Conservation (phyloP, 2,888 invertebrate genomes). For the Balanococcus diminutus region DNA sequence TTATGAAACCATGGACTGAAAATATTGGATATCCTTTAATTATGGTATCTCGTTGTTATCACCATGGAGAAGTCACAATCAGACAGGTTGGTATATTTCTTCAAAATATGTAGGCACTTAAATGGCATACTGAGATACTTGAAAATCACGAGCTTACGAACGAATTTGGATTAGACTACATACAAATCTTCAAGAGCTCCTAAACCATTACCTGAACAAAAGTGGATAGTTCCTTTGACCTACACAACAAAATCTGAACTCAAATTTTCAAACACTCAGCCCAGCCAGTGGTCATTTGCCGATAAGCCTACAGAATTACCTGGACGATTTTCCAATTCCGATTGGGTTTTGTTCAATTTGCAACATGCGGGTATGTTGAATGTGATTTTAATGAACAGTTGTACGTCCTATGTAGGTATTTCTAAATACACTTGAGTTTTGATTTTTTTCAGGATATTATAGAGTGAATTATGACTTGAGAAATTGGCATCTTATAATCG, state of each 20-base stretch:
- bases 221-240: conserved; percentile 70
- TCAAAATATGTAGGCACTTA: too few relatives aligned
- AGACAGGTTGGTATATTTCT: not conserved
- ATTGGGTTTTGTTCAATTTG: conserved; percentile 70
- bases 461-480: conserved; percentile 74
- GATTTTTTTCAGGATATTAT: conserved; percentile 64
- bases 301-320: not conserved
- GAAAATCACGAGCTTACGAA: too few relatives aligned
- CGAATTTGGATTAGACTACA: not conserved
- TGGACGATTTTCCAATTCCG: not conserved
- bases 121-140: too few relatives aligned
- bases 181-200: not conserved
- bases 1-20: conserved; percentile 76
- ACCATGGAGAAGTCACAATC: not conserved
- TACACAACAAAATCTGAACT: conserved; percentile 61
- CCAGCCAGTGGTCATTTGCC: conserved; percentile 56
- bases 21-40: conserved; percentile 75
- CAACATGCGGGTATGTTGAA: conserved; percentile 65
- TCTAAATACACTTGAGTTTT: too few relatives aligned
- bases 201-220: not conserved
- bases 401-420: too few relatives aligned
- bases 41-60: conserved; percentile 64
- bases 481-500: conserved; percentile 73
- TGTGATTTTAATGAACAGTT: too few relatives aligned
- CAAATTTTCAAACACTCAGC: conserved; percentile 57